Conservation (phyloP, 2,888 invertebrate species). For the Eupsilia transversa region DNA sequence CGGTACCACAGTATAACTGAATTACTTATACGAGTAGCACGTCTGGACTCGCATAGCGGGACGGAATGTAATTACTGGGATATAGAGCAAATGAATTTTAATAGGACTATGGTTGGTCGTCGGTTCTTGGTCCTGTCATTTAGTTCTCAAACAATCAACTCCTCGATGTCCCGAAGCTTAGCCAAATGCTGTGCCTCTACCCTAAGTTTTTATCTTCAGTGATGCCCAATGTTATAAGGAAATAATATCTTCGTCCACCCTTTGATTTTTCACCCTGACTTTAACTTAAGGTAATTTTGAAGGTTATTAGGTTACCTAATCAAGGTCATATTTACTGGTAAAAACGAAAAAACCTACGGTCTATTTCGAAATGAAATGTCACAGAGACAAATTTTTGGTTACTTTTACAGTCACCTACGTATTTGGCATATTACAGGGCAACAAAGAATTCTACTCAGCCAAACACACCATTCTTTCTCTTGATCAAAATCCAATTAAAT, state of each 20-base stretch:
- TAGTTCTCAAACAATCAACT: not conserved
- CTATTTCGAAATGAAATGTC: not conserved
- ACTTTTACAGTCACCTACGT: not conserved
- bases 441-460: not conserved
- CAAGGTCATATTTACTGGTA: not conserved
- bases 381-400: too few relatives aligned
- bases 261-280: not conserved
- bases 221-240: too few relatives aligned
- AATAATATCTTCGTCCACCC: not conserved
- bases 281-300: not conserved
- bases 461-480: not conserved
- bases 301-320: not conserved
- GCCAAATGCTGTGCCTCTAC: not conserved
- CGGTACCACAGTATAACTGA: slow-evolving; percentile 41
- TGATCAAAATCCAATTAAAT: slow-evolving; percentile 24
- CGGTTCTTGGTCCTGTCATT: slow-evolving; percentile 16
- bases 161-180: not conserved
- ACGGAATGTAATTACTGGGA: slow-evolving; percentile 51
- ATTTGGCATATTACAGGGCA: too few relatives aligned
- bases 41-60: slow-evolving; percentile 36
- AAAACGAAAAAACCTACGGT: too few relatives aligned
- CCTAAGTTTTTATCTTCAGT: not conserved
- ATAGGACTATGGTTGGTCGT: slow-evolving; percentile 20
- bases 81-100: slow-evolving; percentile 46
- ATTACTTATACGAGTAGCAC: slow-evolving; percentile 57